Evolutionary conservation across 2,113 vertebrate genomes (phyloP), one percentile per base, ranked within the genome.

Genomic region (Campylomormyrus tamandua): DNA sequence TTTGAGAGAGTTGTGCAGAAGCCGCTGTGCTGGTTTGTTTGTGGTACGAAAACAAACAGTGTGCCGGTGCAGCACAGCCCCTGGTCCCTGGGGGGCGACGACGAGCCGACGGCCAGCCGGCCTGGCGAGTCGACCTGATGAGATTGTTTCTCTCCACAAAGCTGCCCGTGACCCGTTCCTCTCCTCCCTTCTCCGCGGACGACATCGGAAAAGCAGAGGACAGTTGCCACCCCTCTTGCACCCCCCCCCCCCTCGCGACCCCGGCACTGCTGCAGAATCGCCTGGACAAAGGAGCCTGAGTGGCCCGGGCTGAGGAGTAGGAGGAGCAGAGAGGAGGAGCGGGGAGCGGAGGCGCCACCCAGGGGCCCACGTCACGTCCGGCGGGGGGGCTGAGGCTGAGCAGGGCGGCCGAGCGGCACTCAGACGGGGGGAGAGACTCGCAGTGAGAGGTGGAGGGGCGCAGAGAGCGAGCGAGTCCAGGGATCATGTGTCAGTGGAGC

Each of bases 401-500:
- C 21, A 53, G 19, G 87, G 52, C 7, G 42, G 87, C 52, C 10
- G 39, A 62, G 52, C 52, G 52, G 87, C 52, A 1, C 35, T 42
- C 52, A 45, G 87, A 62, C 48, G 53, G 87, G 53, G 52, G 52
- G 87, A 52, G 58, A 35, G 35, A 39, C 31, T 45, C 24, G 10
- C 15, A 56, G 58, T 31, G 89, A 87, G 56, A 46, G 62, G 58
- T 45, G 58, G 86, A 13, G 87, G 83, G 77, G 31, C 46, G 35
- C 89, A 83, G 62, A 66, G 70, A 77, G 88, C 90, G 91, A 92
- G 90, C 93, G 88, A 94, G 91, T 85, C 91, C 90, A 53, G 93
- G 95, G 93, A 95, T 91, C 93, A 97, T 98, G 97, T 97, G 97
- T 95, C 96, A 96, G 94, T 95, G 95, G 93, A 95, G 94, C 83